Evolutionary conservation across 2,888 invertebrate genomes (phyloP).

Genomic region (Amorpha juglandis): DNA sequence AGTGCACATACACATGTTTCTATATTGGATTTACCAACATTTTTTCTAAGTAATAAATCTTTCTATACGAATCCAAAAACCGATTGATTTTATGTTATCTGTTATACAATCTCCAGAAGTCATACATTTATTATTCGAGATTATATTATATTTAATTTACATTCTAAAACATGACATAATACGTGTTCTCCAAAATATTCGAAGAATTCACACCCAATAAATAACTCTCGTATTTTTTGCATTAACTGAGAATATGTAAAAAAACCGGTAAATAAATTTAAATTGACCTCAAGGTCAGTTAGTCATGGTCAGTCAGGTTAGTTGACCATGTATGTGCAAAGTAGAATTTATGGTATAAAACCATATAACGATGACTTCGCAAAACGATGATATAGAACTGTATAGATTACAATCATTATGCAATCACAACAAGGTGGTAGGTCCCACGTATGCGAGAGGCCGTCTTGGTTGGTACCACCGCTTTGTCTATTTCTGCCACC

Average conservation of each 20-base stretch:
- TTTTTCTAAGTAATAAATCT: neutral
- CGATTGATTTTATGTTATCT: neutral
- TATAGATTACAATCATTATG: neutral
- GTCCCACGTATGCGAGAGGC: too few species aligned
- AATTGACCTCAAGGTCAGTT: neutral
- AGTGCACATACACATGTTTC: neutral
- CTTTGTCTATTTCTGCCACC: too few species aligned
- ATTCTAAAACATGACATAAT: constrained; percentile 12
- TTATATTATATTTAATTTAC: neutral
- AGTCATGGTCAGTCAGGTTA: too few species aligned
- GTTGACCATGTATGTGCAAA: neutral
- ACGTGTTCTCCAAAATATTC: neutral
- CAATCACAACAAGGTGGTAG: too few species aligned
- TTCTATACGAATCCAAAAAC: neutral
- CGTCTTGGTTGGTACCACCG: too few species aligned
- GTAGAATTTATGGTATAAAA: neutral
- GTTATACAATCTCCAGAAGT: too few species aligned
- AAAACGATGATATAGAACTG: neutral
- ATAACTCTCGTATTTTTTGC: neutral
- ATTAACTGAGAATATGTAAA: neutral
- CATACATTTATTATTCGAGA: neutral
- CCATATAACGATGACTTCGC: neutral
- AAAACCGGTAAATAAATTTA: constrained; percentile 11
- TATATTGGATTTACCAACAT: neutral
- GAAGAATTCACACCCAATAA: neutral